These are phyloP conservation scores for Rosalia funebris DNA, from an alignment of 2,888 invertebrate genomes.

Conservation along the genomic window DNA sequence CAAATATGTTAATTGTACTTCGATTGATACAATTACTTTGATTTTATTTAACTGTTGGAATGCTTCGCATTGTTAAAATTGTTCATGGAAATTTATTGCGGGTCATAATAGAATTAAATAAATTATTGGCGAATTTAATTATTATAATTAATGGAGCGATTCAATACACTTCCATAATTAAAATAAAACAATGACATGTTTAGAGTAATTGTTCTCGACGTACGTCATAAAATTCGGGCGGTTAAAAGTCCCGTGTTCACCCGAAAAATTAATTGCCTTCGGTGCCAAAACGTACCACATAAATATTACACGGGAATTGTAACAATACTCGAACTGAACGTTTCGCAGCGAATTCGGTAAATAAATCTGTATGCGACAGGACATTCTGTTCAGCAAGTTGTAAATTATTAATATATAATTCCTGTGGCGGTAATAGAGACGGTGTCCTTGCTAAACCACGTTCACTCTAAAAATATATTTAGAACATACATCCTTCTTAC, in stretches of 20 bases:
- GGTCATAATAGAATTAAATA: neutral
- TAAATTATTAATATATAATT: no score
- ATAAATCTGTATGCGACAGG: neutral
- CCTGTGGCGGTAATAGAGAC: no score
- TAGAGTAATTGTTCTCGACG: neutral
- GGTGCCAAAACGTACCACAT: neutral
- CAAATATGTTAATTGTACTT: no score
- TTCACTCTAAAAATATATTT: no score
- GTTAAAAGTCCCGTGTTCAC: neutral
- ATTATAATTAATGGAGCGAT: neutral
- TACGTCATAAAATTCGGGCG: neutral
- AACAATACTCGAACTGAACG: constrained; percentile 2
- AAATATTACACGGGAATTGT: neutral
- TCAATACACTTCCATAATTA: constrained; percentile 1
- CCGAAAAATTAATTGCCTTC: neutral
- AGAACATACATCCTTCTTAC: no score
- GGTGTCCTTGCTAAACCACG: no score
- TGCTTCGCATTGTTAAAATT: no score
- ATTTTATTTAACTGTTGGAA: no score
- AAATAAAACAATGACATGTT: neutral
- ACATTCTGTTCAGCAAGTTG: no score
- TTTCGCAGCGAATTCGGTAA: neutral
- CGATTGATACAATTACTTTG: no score
- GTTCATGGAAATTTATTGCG: neutral
- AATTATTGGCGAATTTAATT: neutral